These are phyloP conservation scores for Macrobrachium rosenbergii DNA, from an alignment of 1,140 invertebrate genomes.

Conservation along the genomic window DNA sequence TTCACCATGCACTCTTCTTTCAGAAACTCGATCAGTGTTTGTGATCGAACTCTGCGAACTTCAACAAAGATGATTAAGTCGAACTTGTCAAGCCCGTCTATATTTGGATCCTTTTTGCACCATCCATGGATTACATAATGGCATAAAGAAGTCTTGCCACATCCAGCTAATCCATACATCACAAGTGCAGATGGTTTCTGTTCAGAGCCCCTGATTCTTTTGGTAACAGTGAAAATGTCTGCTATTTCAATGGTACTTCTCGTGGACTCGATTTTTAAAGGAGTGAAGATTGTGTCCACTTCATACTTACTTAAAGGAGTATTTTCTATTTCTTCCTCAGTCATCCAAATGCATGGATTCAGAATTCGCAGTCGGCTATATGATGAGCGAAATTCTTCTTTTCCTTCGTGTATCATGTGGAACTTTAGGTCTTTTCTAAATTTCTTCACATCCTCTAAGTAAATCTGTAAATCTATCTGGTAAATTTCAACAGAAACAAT, in stretches of 20 bases:
- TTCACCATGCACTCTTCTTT: not conserved
- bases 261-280: not conserved
- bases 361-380: not conserved
- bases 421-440: slow-evolving; percentile 3
- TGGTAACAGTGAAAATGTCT: not conserved
- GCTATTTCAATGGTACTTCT: not conserved
- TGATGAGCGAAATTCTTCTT: not conserved
- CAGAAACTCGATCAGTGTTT: not conserved
- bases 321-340: not conserved
- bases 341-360: not conserved
- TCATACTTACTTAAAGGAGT: not conserved
- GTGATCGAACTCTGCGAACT: not conserved
- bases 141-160: slow-evolving; percentile 18
- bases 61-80: slow-evolving; percentile 10
- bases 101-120: not conserved
- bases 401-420: not conserved
- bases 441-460: not conserved
- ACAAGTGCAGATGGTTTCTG: not conserved
- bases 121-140: not conserved
- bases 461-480: too few species aligned
- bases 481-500: not conserved
- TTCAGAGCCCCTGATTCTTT: not conserved
- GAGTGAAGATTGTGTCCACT: slow-evolving; percentile 18
- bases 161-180: not conserved
- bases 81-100: not conserved